Percentiles rank a stretch among this genome's conserved stretches.
Evolutionary conservation across 2,888 invertebrate genomes (phyloP).

Genomic region (Rhimphoctona megacephalus): DNA sequence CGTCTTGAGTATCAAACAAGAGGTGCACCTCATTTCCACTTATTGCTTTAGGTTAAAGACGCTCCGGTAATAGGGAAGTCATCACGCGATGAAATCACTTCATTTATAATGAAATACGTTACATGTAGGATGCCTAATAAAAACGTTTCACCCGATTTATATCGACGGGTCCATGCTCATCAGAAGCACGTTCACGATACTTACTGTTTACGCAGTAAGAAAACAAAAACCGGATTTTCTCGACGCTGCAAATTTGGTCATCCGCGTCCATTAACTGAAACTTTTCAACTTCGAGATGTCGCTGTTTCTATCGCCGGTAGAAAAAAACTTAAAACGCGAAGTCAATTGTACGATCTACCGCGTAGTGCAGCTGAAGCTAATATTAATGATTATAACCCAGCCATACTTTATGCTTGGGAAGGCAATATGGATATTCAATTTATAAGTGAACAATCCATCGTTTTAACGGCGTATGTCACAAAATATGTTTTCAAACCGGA

Average conservation of each 20-base stretch:
- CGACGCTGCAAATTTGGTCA: no score
- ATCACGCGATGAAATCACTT: no score
- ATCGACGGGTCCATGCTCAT: constrained; percentile 55
- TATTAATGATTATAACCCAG: background rate
- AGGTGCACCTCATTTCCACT: constrained; percentile 71
- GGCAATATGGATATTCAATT: no score
- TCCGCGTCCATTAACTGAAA: no score
- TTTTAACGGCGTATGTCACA: background rate
- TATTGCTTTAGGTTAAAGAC: background rate
- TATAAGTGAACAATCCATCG: background rate
- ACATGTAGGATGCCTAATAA: background rate
- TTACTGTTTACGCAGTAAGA: no score
- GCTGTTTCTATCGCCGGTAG: background rate
- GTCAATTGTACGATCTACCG: background rate
- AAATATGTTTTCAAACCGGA: background rate
- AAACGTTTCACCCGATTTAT: constrained; percentile 66
- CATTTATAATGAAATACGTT: no score
- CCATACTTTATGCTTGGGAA: background rate
- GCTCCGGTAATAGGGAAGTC: no score
- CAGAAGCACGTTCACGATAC: no score
- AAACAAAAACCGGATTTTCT: no score
- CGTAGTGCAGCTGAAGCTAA: background rate
- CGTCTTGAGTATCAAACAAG: no score
- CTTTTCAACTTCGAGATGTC: no score
- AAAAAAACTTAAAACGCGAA: background rate